These are phyloP conservation scores for Andrena haemorrhoa DNA, from an alignment of 2,888 invertebrate genomes.

Conservation along the genomic window DNA sequence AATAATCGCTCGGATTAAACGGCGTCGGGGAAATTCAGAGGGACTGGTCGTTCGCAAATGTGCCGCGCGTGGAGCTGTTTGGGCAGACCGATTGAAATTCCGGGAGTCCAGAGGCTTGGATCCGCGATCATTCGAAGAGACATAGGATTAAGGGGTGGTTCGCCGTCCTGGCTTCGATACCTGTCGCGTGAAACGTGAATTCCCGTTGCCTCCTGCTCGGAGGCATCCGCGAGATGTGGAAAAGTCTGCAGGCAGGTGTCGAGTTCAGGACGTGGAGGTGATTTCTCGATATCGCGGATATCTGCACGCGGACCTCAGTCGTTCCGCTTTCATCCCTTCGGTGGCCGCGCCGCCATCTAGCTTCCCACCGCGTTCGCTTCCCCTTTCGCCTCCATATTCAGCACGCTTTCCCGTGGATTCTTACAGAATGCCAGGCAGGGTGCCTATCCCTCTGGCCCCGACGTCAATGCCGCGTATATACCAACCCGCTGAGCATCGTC, in stretches of 20 bases:
- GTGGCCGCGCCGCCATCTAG: background rate
- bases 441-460: slow-evolving; percentile 15
- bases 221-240: slow-evolving; percentile 14
- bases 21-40: slow-evolving; percentile 7
- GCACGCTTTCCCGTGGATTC: slow-evolving; percentile 33
- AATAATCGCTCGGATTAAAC: slow-evolving; percentile 52
- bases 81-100: no score
- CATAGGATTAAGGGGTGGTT: background rate
- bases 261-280: slow-evolving; percentile 43
- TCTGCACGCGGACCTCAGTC: slow-evolving; percentile 48
- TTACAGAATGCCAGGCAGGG: slow-evolving; percentile 13
- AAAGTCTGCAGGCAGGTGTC: slow-evolving; percentile 25
- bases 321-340: background rate
- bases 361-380: background rate
- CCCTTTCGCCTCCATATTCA: background rate
- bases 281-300: slow-evolving; percentile 68
- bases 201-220: background rate
- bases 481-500: slow-evolving; percentile 40
- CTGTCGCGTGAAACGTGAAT: slow-evolving; percentile 1
- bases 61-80: background rate
- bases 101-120: background rate
- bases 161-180: background rate
- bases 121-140: background rate
- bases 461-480: slow-evolving; percentile 39
- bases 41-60: no score